Evolutionary conservation across 2,888 invertebrate species (phyloP).

Genomic region (Busseola fusca): DNA sequence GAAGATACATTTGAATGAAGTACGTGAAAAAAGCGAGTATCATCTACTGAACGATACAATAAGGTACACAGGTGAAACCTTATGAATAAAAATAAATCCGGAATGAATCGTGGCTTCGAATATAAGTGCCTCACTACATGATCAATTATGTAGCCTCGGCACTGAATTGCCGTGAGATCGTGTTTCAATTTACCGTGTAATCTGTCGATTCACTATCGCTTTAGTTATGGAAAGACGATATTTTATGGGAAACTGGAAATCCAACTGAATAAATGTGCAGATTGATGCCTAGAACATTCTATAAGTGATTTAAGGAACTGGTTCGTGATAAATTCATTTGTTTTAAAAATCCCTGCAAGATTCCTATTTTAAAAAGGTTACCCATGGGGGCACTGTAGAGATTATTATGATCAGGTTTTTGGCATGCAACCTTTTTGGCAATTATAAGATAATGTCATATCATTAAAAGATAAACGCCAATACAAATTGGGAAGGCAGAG

Average conservation of each 20-base stretch:
- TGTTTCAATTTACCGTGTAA: conserved; percentile 18
- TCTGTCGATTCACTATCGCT: conserved; percentile 1
- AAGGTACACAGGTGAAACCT: conserved; percentile 15
- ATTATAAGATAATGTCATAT: neutral
- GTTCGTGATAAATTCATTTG: neutral
- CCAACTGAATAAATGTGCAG: neutral
- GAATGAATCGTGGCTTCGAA: conserved; percentile 26
- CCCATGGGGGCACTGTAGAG: neutral
- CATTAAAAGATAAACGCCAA: neutral
- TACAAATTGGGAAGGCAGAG: neutral
- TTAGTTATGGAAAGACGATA: neutral
- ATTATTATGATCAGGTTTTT: neutral
- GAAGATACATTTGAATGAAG: neutral
- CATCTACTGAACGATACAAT: neutral
- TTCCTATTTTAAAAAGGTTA: neutral
- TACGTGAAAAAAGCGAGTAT: neutral
- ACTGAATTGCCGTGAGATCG: conserved; percentile 6
- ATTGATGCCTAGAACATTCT: neutral
- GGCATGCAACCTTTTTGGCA: neutral
- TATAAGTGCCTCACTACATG: conserved; percentile 29
- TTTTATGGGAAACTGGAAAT: neutral
- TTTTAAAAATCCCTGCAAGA: neutral
- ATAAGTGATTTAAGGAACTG: neutral
- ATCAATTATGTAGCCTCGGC: conserved; percentile 16
- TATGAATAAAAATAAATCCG: conserved; percentile 40